Conservation (phyloP, 2,797 vertebrate genomes). For the Enteromius argenteus region DNA sequence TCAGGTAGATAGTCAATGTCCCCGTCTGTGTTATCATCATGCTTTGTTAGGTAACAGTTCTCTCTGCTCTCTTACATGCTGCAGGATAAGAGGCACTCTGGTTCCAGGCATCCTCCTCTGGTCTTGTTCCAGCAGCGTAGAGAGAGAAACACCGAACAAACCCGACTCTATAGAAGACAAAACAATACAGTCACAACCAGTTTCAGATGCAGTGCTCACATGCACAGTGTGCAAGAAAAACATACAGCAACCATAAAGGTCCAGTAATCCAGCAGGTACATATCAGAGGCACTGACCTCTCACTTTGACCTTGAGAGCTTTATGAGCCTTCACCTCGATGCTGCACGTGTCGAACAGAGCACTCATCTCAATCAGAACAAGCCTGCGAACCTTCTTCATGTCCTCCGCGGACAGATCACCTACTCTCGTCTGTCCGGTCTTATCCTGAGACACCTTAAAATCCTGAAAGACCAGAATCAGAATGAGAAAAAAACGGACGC, state of each 20-base stretch:
- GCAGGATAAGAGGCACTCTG: conserved; percentile 91
- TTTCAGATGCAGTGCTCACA: background rate
- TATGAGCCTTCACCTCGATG: conserved; percentile 91
- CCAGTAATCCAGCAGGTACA: background rate
- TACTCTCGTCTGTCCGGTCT: conserved; percentile 92
- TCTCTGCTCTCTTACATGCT: conserved; percentile 78
- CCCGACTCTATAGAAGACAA: conserved; percentile 82
- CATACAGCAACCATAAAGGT: background rate
- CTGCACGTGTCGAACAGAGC: conserved; percentile 90
- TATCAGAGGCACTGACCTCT: conserved; percentile 81
- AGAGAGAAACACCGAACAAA: conserved; percentile 89
- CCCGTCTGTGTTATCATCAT: background rate
- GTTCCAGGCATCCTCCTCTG: conserved; percentile 84
- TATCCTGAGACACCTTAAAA: conserved; percentile 89
- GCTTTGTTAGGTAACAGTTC: background rate
- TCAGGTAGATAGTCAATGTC: background rate
- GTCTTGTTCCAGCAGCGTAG: conserved; percentile 91
- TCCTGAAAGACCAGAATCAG: conserved; percentile 73
- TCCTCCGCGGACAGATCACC: conserved; percentile 91
- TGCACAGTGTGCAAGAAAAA: background rate
- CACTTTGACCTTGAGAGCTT: conserved; percentile 89
- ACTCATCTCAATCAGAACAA: conserved; percentile 92
- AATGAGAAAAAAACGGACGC: too few relatives aligned
- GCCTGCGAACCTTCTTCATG: conserved; percentile 90
- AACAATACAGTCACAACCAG: background rate